Conservation (phyloP, 1,140 invertebrate genomes). For the Sesamia nonagrioides region DNA sequence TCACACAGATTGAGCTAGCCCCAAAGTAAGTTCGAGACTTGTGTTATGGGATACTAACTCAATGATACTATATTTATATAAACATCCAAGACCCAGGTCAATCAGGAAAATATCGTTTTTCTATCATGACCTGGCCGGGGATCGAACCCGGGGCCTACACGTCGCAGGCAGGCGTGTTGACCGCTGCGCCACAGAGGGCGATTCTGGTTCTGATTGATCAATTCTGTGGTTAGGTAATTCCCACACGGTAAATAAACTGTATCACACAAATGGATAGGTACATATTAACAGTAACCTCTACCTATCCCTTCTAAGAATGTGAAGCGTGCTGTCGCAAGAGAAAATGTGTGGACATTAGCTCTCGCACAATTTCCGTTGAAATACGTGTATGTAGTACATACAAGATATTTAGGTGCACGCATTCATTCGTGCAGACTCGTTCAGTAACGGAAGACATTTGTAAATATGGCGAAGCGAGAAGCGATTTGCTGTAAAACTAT, state of each 20-base stretch:
- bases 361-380: constrained; percentile 45
- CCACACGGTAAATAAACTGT: not conserved
- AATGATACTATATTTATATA: too few species aligned
- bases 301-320: constrained; percentile 16
- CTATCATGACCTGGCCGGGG: too few species aligned
- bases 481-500: constrained; percentile 29
- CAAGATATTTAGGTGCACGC: constrained; percentile 37
- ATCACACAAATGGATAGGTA: not conserved
- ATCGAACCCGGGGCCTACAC: too few species aligned
- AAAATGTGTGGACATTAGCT: constrained; percentile 47
- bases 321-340: constrained; percentile 41
- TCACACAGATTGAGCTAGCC: too few species aligned
- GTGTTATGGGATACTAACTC: too few species aligned
- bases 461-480: constrained; percentile 45
- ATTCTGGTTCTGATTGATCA: too few species aligned
- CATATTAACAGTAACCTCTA: not conserved
- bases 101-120: too few species aligned
- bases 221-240: not conserved
- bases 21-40: too few species aligned
- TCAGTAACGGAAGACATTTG: constrained; percentile 49
- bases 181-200: too few species aligned
- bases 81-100: too few species aligned
- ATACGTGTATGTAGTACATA: constrained; percentile 31
- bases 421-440: constrained; percentile 45
- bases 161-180: too few species aligned